Evolutionary conservation across 2,113 vertebrate genomes (phyloP).

Genomic region (Beaufortia kweichowensis): DNA sequence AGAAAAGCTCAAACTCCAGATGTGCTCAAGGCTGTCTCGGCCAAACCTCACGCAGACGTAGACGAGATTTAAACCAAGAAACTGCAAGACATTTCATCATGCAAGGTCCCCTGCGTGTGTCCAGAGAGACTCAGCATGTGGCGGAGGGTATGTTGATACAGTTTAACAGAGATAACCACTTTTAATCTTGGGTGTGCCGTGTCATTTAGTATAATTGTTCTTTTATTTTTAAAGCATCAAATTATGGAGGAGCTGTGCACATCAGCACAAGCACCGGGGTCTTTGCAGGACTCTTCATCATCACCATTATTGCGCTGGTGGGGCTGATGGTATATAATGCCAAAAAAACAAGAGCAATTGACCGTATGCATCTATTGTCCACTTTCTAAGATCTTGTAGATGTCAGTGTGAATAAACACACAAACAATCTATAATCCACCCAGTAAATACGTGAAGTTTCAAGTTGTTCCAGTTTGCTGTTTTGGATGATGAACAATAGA

Average conservation of each 20-base stretch:
- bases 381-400: not conserved
- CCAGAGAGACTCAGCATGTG: not conserved
- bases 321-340: conserved; percentile 5
- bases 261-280: conserved; percentile 47
- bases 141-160: not conserved
- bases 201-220: not conserved
- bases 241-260: not conserved
- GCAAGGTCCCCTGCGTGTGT: conserved; percentile 57
- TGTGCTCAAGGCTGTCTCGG: conserved; percentile 51
- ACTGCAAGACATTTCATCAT: conserved; percentile 45
- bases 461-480: not conserved
- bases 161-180: not conserved
- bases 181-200: too few relatives aligned
- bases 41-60: conserved; percentile 4
- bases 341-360: conserved; percentile 10
- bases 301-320: conserved; percentile 41
- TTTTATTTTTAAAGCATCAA: not conserved
- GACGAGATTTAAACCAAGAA: conserved; percentile 33
- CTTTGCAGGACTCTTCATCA: conserved; percentile 48
- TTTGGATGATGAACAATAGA: not conserved
- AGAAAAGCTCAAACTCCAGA: conserved; percentile 43
- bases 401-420: not conserved
- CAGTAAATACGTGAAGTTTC: not conserved
- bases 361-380: conserved; percentile 9
- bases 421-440: not conserved